A percentile compares a stretch with the other conserved stretches of the same genome.
phyloP scores from a whole-genome alignment of 2,888 invertebrate species.

The Phania funesta region DNA sequence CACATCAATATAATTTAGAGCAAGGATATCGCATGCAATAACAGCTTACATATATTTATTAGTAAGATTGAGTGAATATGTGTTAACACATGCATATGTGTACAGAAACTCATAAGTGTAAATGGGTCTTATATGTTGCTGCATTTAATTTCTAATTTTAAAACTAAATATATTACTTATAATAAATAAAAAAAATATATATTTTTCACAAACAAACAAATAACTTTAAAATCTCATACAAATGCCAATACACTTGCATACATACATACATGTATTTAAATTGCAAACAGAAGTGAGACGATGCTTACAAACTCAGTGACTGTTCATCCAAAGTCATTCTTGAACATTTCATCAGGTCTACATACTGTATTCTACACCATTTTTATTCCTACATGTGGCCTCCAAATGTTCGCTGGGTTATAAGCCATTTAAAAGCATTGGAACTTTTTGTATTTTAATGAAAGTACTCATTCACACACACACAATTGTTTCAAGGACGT shows the following conservation, averaged over 20 bases:
- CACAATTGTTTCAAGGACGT: conserved; percentile 27
- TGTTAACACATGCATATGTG: background rate
- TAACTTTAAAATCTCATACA: no score
- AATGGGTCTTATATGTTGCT: conserved; percentile 21
- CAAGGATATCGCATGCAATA: conserved; percentile 56
- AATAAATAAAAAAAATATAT: no score
- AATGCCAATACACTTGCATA: no score
- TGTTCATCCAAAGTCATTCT: no score
- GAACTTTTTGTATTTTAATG: background rate
- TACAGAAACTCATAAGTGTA: conserved; percentile 25
- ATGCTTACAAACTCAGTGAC: no score
- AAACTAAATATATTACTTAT: background rate
- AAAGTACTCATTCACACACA: background rate
- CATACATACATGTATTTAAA: no score
- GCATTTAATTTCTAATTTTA: conserved; percentile 29
- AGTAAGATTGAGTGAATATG: background rate
- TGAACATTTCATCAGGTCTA: no score
- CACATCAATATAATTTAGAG: conserved; percentile 63
- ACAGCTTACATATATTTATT: conserved; percentile 27
- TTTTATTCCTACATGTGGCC: no score
- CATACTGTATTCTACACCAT: no score
- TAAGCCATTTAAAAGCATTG: background rate
- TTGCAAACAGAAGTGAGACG: no score
- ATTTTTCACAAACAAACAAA: no score
- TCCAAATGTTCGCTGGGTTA: background rate